Conservation (phyloP, 1,140 invertebrate species). For the Megalopta genalis region DNA sequence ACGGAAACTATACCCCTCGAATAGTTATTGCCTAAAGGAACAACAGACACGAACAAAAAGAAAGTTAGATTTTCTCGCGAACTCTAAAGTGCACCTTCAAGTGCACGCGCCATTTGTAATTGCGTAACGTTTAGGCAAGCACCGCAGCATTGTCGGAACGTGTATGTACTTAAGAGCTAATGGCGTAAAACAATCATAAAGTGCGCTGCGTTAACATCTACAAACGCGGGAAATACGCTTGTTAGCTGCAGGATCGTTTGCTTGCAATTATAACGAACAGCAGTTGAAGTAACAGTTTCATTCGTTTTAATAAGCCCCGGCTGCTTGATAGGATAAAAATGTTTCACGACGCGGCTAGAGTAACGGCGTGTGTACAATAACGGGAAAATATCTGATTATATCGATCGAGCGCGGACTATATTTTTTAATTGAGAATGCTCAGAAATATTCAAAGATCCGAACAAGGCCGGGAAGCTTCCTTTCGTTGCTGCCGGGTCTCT, state of each 20-base stretch:
- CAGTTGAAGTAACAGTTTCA: slow-evolving; percentile 17
- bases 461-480: not conserved
- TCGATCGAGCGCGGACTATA: not conserved
- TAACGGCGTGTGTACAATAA: not conserved
- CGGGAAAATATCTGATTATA: not conserved
- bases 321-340: not conserved
- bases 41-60: not conserved
- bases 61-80: not conserved
- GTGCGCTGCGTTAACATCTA: slow-evolving; percentile 16
- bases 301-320: slow-evolving; percentile 12
- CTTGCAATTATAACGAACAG: slow-evolving; percentile 15
- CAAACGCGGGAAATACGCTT: slow-evolving; percentile 11
- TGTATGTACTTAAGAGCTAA: slow-evolving; percentile 20
- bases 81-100: not conserved
- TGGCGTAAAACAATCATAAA: slow-evolving; percentile 24
- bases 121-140: slow-evolving; percentile 7
- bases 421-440: not conserved
- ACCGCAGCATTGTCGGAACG: not conserved
- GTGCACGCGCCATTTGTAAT: slow-evolving; percentile 7
- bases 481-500: not conserved
- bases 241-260: slow-evolving; percentile 5
- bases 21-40: too few species aligned
- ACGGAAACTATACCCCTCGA: too few species aligned
- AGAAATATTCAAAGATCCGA: not conserved
- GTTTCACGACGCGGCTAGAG: not conserved